phyloP scores from a whole-genome alignment of 2,113 vertebrate genomes.

The Eulacestoma nigropectus region DNA sequence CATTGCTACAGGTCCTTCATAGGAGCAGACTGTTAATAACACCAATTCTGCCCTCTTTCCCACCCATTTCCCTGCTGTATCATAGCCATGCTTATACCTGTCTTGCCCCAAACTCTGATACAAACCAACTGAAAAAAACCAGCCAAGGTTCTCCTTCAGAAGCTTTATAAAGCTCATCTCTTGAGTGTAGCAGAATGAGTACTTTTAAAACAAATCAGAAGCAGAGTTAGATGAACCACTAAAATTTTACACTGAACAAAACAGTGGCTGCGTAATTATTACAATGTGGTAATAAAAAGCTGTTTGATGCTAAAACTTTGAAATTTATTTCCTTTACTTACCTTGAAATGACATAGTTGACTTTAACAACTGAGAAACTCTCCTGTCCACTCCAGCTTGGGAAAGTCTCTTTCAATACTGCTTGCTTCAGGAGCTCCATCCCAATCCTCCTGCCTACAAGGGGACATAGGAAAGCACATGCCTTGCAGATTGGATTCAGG shows the following conservation, averaged over 20 bases:
- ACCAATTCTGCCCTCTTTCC: background rate
- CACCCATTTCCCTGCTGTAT: background rate
- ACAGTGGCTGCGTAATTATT: background rate
- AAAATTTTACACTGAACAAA: background rate
- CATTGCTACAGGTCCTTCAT: background rate
- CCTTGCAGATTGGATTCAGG: background rate
- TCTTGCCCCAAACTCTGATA: background rate
- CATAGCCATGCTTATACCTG: background rate
- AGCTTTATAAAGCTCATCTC: background rate
- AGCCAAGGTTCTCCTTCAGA: background rate
- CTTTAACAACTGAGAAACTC: background rate
- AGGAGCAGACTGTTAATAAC: background rate
- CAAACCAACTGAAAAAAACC: background rate
- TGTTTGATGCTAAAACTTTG: background rate
- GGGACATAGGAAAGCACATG: background rate
- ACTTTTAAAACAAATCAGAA: background rate
- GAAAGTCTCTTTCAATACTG: conserved; percentile 8
- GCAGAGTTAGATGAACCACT: background rate
- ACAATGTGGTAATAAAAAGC: background rate
- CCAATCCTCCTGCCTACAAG: conserved; percentile 5
- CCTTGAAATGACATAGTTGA: conserved; percentile 16
- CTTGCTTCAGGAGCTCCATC: conserved; percentile 27
- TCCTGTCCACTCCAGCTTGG: conserved; percentile 6
- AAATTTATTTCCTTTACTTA: background rate
- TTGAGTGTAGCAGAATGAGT: background rate